phyloP scores from a whole-genome alignment of 92 coral and sea anemone species.

The Palythoa caribaeorum region DNA sequence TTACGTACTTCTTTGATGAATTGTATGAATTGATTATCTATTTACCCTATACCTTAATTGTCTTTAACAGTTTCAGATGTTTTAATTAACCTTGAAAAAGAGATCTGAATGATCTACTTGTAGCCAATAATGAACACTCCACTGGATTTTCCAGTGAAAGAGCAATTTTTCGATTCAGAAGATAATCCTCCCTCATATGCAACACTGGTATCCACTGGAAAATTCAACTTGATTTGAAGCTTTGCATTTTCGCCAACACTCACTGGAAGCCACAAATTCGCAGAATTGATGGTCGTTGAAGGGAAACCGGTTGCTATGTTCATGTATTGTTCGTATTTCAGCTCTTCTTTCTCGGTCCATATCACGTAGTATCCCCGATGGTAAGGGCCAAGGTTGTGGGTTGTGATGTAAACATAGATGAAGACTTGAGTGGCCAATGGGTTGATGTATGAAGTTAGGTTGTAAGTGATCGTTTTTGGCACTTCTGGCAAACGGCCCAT shows the following conservation, averaged over 20 bases:
- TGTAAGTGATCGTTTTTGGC: background rate
- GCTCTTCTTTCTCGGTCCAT: background rate
- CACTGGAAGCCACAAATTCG: constrained; percentile 22
- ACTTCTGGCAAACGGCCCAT: constrained; percentile 12
- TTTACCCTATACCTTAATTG: too few species aligned
- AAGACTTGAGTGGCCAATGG: background rate
- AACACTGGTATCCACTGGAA: background rate
- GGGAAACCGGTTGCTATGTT: constrained; percentile 39
- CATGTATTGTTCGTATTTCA: constrained; percentile 29
- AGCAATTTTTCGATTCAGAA: background rate
- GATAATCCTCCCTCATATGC: constrained; percentile 1
- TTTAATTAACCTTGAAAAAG: too few species aligned
- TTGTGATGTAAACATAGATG: constrained; percentile 20
- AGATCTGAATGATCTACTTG: background rate
- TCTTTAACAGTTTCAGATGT: background rate
- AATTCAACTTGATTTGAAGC: constrained; percentile 10
- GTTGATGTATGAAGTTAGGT: background rate
- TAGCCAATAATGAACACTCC: constrained; percentile 27
- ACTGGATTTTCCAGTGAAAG: constrained; percentile 32
- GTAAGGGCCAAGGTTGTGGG: constrained; percentile 28
- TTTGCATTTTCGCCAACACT: background rate
- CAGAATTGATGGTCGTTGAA: constrained; percentile 25
- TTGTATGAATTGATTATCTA: too few species aligned
- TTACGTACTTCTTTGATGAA: too few species aligned
- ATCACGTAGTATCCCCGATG: constrained; percentile 24